Conservation (phyloP, 2,888 invertebrate genomes). For the Ichneumoninae sp. region DNA sequence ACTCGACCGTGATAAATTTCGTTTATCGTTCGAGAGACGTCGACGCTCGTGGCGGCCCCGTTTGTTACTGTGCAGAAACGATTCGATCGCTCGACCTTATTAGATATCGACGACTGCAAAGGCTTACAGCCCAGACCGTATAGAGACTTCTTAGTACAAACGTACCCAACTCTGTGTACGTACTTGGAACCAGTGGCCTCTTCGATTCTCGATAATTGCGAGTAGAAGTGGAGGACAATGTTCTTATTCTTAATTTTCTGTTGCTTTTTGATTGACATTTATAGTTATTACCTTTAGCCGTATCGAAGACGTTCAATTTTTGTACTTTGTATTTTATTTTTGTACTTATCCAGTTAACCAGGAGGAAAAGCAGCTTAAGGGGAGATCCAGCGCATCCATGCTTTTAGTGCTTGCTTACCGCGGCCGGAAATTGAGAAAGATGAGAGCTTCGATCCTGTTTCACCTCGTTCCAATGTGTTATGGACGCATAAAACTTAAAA, state of each 20-base stretch:
- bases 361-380: background rate
- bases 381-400: background rate
- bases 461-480: no score
- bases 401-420: background rate
- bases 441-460: background rate
- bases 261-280: slow-evolving; percentile 41
- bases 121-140: slow-evolving; percentile 45
- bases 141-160: background rate
- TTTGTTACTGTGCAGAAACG: slow-evolving; percentile 56
- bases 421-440: background rate
- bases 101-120: slow-evolving; percentile 67
- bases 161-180: background rate
- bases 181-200: slow-evolving; percentile 14
- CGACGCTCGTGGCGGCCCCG: slow-evolving; percentile 55
- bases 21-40: slow-evolving; percentile 66
- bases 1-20: slow-evolving; percentile 70
- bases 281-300: background rate
- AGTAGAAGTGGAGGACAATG: slow-evolving; percentile 8
- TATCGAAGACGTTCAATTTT: background rate
- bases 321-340: background rate
- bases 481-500: no score
- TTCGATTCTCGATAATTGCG: slow-evolving; percentile 59
- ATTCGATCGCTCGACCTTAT: slow-evolving; percentile 68
- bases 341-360: background rate
- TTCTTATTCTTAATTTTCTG: slow-evolving; percentile 2